phyloP scores from a whole-genome alignment of 2,888 invertebrate genomes.

The Rotaria socialis region DNA sequence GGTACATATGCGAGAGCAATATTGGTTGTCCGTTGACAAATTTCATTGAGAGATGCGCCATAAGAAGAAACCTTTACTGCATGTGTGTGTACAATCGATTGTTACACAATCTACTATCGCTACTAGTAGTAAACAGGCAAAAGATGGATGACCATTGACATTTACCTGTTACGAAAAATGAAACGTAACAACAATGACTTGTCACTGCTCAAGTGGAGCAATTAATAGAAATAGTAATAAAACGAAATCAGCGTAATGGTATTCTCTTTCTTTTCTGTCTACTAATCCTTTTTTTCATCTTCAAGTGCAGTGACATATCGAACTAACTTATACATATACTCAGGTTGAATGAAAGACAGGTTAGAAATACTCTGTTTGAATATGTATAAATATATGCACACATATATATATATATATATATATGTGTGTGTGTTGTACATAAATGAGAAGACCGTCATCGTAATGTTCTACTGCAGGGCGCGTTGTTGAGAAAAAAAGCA shows the following conservation, averaged over 20 bases:
- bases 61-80: neutral
- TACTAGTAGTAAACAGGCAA: neutral
- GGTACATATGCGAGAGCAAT: neutral
- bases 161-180: neutral
- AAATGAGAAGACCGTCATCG: neutral
- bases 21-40: neutral
- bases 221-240: neutral
- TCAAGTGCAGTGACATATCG: neutral
- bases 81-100: neutral
- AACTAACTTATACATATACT: neutral
- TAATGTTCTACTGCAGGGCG: neutral
- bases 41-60: neutral
- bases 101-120: neutral
- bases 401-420: neutral
- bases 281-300: neutral
- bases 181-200: neutral
- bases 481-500: constrained; percentile 20
- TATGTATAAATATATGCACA: neutral
- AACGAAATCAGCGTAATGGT: neutral
- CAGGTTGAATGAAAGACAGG: neutral
- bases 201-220: neutral
- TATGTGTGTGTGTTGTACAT: neutral
- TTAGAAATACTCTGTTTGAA: neutral
- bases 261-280: neutral
- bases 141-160: neutral